Percentiles rank a stretch among this genome's conserved stretches.
These are phyloP conservation scores for Agrotis exclamationis DNA, from an alignment of 2,888 invertebrate genomes.

Conservation along the genomic window DNA sequence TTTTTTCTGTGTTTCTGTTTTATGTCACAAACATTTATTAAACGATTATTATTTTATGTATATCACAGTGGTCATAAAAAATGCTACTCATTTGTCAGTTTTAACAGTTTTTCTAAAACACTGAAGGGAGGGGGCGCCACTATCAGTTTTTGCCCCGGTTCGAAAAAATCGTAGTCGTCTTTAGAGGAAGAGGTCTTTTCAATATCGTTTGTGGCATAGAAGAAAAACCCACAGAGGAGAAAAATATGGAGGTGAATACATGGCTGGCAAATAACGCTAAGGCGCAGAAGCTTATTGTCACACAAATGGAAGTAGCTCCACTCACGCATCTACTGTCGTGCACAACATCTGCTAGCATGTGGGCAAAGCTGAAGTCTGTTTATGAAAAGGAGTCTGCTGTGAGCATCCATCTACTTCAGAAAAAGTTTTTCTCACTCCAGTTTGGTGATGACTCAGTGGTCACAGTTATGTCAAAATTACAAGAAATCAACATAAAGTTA, in stretches of 20 bases:
- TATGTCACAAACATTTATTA: no score
- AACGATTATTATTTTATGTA: no score
- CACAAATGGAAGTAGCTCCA: not conserved
- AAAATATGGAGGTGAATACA: not conserved
- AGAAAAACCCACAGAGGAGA: not conserved
- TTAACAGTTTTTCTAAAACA: no score
- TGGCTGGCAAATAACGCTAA: slow-evolving; percentile 1
- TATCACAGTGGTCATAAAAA: no score
- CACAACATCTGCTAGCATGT: slow-evolving; percentile 5
- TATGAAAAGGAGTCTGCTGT: slow-evolving; percentile 5
- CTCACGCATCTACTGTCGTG: slow-evolving; percentile 2
- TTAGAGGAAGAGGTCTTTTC: slow-evolving; percentile 1
- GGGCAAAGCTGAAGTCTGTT: not conserved
- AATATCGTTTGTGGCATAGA: not conserved
- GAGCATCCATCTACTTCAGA: not conserved
- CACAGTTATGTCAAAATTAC: slow-evolving; percentile 1
- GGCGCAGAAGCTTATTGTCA: slow-evolving; percentile 1
- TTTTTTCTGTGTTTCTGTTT: no score
- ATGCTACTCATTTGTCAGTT: no score
- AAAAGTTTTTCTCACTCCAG: not conserved
- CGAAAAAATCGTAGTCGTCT: slow-evolving; percentile 5
- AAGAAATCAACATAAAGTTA: slow-evolving; percentile 1
- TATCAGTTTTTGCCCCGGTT: no score
- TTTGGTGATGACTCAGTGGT: not conserved
- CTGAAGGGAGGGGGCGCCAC: no score